Evolutionary conservation across 92 coral and sea anemone genomes (phyloP).

Genomic region (Paramuricea clavata): DNA sequence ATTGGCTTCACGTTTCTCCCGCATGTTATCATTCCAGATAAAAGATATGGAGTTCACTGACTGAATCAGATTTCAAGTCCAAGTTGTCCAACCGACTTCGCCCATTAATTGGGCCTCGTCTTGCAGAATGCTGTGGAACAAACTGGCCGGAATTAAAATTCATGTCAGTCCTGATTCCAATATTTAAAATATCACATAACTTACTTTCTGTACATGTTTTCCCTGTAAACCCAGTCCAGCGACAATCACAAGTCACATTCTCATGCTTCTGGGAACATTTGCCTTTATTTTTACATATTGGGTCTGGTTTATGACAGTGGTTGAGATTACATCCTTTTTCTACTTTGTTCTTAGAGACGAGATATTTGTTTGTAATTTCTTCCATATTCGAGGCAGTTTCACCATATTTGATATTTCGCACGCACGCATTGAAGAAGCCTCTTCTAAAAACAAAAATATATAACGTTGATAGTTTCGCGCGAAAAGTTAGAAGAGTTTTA

Average conservation of each 20-base stretch:
- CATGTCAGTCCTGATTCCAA: no score
- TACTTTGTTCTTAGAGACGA: neutral
- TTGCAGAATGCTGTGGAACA: no score
- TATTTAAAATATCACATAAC: neutral
- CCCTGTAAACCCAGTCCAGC: constrained; percentile 24
- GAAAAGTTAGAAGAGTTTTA: no score
- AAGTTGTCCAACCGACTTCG: no score
- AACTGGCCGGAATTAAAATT: no score
- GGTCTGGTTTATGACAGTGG: constrained; percentile 33
- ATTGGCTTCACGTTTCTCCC: no score
- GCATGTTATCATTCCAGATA: no score
- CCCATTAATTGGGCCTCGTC: no score
- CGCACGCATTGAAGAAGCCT: constrained; percentile 35
- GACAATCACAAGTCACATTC: constrained; percentile 30
- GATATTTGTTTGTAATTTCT: neutral
- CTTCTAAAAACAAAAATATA: neutral
- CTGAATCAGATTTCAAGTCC: no score
- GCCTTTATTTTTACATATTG: constrained; percentile 33
- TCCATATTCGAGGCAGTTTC: neutral
- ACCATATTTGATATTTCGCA: constrained; percentile 32
- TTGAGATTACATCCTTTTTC: neutral
- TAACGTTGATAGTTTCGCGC: no score
- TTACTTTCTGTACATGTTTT: neutral
- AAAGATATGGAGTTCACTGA: no score
- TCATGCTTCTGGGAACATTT: neutral